Percentiles rank a stretch among this genome's conserved stretches.
Evolutionary conservation across 2,113 vertebrate species (phyloP).

Genomic region (Cynoglossus semilaevis): DNA sequence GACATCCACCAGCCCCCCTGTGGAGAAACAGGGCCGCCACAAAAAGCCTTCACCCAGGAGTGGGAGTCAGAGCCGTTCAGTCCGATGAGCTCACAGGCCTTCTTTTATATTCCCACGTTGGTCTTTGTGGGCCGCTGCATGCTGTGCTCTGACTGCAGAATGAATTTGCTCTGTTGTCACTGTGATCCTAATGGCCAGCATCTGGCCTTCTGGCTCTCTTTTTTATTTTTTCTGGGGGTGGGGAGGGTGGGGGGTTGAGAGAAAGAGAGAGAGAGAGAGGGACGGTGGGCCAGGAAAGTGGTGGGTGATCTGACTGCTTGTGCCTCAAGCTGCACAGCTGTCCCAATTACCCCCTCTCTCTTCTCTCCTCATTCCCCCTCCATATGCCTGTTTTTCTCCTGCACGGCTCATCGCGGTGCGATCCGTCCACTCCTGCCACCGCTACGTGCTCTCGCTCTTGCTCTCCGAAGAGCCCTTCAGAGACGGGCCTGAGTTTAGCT

Average conservation of each 20-base stretch:
- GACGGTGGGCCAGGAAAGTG: conserved; percentile 14
- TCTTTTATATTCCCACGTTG: conserved; percentile 22
- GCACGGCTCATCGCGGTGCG: conserved; percentile 27
- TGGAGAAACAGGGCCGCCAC: conserved; percentile 46
- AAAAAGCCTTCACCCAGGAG: conserved; percentile 45
- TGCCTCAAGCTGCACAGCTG: conserved; percentile 64
- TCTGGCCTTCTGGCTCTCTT: conserved; percentile 48
- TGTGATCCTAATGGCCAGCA: conserved; percentile 60
- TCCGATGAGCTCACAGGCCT: conserved; percentile 52
- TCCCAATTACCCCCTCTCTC: conserved; percentile 61
- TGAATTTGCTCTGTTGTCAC: conserved; percentile 48
- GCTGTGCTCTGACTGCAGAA: conserved; percentile 29
- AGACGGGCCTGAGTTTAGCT: conserved; percentile 14
- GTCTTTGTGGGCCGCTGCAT: conserved; percentile 23
- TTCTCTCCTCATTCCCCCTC: conserved; percentile 48
- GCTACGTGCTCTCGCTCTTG: conserved; percentile 5
- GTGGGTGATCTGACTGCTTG: conserved; percentile 43
- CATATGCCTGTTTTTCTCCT: conserved; percentile 47
- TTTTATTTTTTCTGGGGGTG: conserved; percentile 19
- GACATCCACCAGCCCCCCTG: conserved; percentile 26
- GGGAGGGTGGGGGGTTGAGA: neutral
- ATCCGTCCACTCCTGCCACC: conserved; percentile 24
- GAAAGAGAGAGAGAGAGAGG: too few species aligned
- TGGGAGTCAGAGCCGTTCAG: conserved; percentile 64
- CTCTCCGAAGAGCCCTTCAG: conserved; percentile 15